A percentile compares a stretch with the other conserved stretches of the same genome.
These are phyloP conservation scores for Drosophila quinaria DNA, from an alignment of 2,888 invertebrate genomes.

Conservation along the genomic window DNA sequence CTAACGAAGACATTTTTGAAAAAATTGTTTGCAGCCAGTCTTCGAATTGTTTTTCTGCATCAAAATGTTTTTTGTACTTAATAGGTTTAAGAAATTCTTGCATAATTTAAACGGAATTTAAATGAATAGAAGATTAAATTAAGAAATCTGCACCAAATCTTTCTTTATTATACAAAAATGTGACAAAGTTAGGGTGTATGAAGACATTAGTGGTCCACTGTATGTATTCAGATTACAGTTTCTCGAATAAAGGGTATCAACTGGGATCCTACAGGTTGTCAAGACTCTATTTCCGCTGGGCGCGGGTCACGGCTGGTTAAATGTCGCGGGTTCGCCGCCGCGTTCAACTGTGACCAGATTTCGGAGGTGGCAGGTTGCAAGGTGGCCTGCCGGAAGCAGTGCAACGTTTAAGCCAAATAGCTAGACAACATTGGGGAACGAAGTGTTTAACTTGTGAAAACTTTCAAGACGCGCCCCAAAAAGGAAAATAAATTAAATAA, in stretches of 20 bases:
- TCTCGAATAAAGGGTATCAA: neutral
- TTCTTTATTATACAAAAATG: too few species aligned
- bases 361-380: slow-evolving; percentile 4
- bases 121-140: too few species aligned
- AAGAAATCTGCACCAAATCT: too few species aligned
- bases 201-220: too few species aligned
- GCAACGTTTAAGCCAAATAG: neutral
- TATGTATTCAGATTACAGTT: neutral
- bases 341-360: slow-evolving; percentile 20
- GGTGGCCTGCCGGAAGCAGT: neutral
- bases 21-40: too few species aligned
- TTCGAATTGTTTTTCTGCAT: too few species aligned
- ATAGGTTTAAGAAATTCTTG: too few species aligned
- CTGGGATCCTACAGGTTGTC: slow-evolving; percentile 8
- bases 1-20: too few species aligned
- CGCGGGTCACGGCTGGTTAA: slow-evolving; percentile 23
- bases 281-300: neutral
- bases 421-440: neutral
- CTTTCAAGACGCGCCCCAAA: slow-evolving; percentile 14
- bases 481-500: neutral
- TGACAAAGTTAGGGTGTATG: too few species aligned
- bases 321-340: slow-evolving; percentile 4
- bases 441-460: slow-evolving; percentile 3
- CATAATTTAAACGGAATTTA: too few species aligned
- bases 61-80: too few species aligned